phyloP scores from a whole-genome alignment of 2,113 vertebrate species.

The Rhagologus leucostigma region DNA sequence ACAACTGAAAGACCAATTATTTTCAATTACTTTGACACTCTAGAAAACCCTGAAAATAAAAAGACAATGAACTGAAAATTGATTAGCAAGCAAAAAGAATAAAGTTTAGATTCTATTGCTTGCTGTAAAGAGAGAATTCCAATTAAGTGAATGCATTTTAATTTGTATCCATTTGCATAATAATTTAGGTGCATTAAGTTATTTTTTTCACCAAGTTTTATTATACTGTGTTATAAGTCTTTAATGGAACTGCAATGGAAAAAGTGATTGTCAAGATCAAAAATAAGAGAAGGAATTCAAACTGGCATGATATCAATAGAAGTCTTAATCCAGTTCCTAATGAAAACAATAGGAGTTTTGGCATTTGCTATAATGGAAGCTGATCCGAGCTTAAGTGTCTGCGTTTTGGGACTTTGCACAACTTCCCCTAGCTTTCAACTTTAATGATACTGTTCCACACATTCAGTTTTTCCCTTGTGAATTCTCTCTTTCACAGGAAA shows the following conservation, averaged over 20 bases:
- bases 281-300: slow-evolving; percentile 21
- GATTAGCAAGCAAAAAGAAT: slow-evolving; percentile 13
- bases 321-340: background rate
- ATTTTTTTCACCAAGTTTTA: background rate
- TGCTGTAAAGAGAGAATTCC: background rate
- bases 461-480: background rate
- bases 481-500: background rate
- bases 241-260: slow-evolving; percentile 17
- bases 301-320: slow-evolving; percentile 19
- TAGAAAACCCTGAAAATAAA: background rate
- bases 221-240: background rate
- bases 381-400: background rate
- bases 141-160: background rate
- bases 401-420: background rate
- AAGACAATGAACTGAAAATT: background rate
- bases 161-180: slow-evolving; percentile 6
- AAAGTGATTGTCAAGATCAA: slow-evolving; percentile 30
- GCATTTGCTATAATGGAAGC: background rate
- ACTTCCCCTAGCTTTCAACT: background rate
- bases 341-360: slow-evolving; percentile 7
- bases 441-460: background rate
- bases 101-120: background rate
- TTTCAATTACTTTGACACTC: slow-evolving; percentile 20
- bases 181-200: background rate
- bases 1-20: slow-evolving; percentile 8